Conservation (phyloP, 2,888 invertebrate species). For the Periphyllus acericola region DNA sequence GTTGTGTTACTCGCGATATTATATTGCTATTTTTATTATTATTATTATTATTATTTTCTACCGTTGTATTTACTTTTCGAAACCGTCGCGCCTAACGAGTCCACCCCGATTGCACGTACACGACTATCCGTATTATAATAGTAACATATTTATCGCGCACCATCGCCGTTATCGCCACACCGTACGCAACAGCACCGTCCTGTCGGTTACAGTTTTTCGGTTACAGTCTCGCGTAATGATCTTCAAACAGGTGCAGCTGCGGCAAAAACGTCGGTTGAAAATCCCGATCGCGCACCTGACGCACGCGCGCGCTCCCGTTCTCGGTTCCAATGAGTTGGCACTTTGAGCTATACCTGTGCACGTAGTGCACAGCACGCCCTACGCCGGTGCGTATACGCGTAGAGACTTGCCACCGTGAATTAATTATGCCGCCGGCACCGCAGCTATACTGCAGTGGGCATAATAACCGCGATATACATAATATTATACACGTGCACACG, state of each 20-base stretch:
- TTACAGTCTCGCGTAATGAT: conserved; percentile 27
- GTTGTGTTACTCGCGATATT: neutral
- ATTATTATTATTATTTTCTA: neutral
- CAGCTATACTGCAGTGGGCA: neutral
- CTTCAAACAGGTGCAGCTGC: conserved; percentile 30
- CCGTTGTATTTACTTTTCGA: neutral
- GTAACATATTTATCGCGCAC: neutral
- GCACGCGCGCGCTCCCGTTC: neutral
- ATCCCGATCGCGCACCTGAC: conserved; percentile 58
- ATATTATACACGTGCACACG: neutral
- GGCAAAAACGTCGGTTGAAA: conserved; percentile 38
- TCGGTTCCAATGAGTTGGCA: conserved; percentile 45
- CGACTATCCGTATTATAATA: neutral
- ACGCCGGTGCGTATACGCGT: neutral
- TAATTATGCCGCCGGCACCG: conserved; percentile 49
- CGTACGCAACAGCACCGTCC: neutral
- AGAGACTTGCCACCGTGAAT: conserved; percentile 30
- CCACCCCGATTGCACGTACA: neutral
- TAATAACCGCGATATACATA: neutral
- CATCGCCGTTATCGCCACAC: neutral
- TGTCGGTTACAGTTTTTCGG: conserved; percentile 35
- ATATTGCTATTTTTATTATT: neutral
- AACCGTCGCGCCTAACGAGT: neutral
- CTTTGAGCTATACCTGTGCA: neutral
- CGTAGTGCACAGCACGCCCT: neutral